Evolutionary conservation across 2,113 vertebrate genomes (phyloP), one percentile per base, ranked within the genome.

Genomic region (Lepisosteus osseus): DNA sequence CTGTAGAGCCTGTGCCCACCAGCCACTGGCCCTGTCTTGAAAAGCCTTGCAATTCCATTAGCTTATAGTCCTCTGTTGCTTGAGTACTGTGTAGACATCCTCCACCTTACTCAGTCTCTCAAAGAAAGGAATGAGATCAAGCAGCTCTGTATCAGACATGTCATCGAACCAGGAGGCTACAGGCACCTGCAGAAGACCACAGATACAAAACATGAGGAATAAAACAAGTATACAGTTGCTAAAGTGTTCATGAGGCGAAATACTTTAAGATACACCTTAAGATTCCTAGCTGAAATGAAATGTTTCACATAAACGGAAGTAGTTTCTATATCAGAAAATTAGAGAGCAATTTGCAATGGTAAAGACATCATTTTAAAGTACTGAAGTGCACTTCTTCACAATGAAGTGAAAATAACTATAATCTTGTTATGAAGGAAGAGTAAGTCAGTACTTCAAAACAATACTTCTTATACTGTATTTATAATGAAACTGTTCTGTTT

Each of bases 161-260:
- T 99, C 97, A 57, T 99, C 95, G 17, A 99, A 99, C 97, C 97
- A 99, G 7, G 97, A 99, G 7, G 90, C 94, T 69, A 99, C 96
- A 0, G 97, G 96, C 57, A 99, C 96, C 97, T 99, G 84, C 2
- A 11, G 59, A 55, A 3, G 42, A 67, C 17, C 17, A 64, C 8
- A 40, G 11, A 64, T 29, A 59, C 8, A 64, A n/a, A 54, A n/a
- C 15, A 29, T 73, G 15, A 72, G 63, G 15, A 45, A 29, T 29
- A 29, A 29, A 29, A 29, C 29, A 29, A 29, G 29, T 29, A 29
- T 29, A 29, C 29, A 29, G 29, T 29, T 29, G 29, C 0, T 29
- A 29, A 29, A 29, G 29, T 29, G 29, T 29, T 29, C 29, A 29
- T 29, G 29, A 29, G 29, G 29, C 29, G 29, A 29, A 29, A 29